A percentile compares a stretch with the other conserved stretches of the same genome.
Conservation (phyloP, 2,797 vertebrate species). For the Caiman crocodilus region DNA sequence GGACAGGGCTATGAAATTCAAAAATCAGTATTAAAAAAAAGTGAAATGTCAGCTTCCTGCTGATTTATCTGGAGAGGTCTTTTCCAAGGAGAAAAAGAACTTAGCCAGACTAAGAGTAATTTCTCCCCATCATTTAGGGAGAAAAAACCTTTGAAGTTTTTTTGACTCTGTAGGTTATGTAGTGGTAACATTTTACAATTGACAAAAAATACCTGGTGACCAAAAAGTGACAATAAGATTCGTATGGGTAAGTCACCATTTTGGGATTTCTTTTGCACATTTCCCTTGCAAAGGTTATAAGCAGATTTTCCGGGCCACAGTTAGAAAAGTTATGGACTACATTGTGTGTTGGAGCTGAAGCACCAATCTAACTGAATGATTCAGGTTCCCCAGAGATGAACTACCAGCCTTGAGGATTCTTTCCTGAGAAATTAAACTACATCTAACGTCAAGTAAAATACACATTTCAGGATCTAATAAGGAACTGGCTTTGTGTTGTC, state of each 20-base stretch:
- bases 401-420: not conserved
- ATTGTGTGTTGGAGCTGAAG: not conserved
- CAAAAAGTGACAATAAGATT: too few species aligned
- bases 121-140: too few species aligned
- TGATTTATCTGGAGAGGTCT: not conserved
- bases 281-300: not conserved
- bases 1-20: not conserved
- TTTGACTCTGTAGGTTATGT: too few species aligned
- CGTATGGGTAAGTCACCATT: too few species aligned
- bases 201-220: too few species aligned
- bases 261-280: too few species aligned
- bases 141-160: too few species aligned
- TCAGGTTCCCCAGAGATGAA: not conserved
- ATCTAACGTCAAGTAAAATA: not conserved
- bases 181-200: too few species aligned
- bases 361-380: not conserved
- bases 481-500: not conserved
- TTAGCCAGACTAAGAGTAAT: too few species aligned
- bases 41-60: not conserved
- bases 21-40: not conserved
- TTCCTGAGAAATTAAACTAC: not conserved
- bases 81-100: too few species aligned
- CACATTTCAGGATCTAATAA: not conserved
- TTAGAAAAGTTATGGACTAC: not conserved
- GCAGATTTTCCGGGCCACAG: not conserved